Conservation (phyloP, 2,888 invertebrate genomes). For the Gymnosoma rotundatum region DNA sequence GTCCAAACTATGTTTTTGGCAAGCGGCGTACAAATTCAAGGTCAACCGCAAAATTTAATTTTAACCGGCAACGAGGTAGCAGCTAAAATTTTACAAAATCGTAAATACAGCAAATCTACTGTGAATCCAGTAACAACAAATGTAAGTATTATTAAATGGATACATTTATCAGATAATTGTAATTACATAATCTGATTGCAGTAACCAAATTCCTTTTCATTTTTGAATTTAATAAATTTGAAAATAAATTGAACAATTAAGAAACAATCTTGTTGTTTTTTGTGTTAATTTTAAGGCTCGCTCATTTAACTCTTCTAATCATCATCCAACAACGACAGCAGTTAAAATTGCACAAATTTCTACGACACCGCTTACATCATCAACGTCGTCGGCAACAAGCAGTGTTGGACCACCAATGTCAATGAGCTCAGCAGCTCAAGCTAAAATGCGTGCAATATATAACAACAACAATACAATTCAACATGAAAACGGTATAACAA, state of each 20-base stretch:
- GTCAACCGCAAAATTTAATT: conserved; percentile 77
- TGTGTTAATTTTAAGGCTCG: conserved; percentile 59
- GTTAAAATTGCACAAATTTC: conserved; percentile 75
- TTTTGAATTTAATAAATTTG: too few relatives aligned
- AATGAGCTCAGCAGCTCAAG: conserved; percentile 62
- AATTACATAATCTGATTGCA: too few relatives aligned
- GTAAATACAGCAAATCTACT: conserved; percentile 70
- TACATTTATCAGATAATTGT: neutral
- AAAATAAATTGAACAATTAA: too few relatives aligned
- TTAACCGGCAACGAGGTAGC: conserved; percentile 78
- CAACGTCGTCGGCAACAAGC: conserved; percentile 24
- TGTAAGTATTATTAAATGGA: conserved; percentile 40
- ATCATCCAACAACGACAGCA: conserved; percentile 58
- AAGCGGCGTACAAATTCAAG: conserved; percentile 77
- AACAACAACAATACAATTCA: conserved; percentile 77
- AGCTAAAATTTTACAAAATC: conserved; percentile 77
- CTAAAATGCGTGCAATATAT: conserved; percentile 78
- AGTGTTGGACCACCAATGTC: conserved; percentile 36
- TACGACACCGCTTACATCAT: conserved; percentile 24
- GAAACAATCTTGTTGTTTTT: neutral
- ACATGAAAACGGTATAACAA: conserved; percentile 79
- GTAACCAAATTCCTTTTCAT: too few relatives aligned
- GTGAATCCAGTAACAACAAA: conserved; percentile 10
- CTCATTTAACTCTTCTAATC: conserved; percentile 16
- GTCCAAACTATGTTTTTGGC: conserved; percentile 78